Evolutionary conservation across 2,888 invertebrate genomes (phyloP), one percentile per base, ranked within the genome.

Genomic region (Neoascia interrupta): DNA sequence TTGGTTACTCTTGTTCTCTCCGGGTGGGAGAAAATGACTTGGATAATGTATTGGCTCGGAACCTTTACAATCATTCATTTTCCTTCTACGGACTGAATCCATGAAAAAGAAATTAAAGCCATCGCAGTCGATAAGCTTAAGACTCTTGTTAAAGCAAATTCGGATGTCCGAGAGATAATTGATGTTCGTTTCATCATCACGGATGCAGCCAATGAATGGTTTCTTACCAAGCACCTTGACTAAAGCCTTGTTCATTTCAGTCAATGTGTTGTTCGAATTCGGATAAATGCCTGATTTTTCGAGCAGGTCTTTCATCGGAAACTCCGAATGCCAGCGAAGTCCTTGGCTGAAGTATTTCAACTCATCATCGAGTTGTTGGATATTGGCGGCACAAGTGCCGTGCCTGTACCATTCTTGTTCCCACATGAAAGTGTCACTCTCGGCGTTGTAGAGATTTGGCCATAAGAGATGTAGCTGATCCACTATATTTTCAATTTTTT

Each of bases 351-450:
- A 95, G 85, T 94, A 95, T 83, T 93, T 93, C 0, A 90, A 83
- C 83, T 95, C 93, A 13, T 90, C 90, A 81, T 91, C 89, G 0
- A 95, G 85, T 2, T 87, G 82, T 0, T 91, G 89, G 2, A 94
- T 81, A 3, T 87, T 81, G 0, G 91, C 90, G 1, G 95, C 94
- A 85, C 96, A 96, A 0, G 95, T 95, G 1, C 96, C 96, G 85
- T 96, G 96, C 84, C 95, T 96, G 0, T 89, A 86, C 95, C 95
- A 96, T 86, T 96, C 96, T 84, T 96, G 95, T 68, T 92, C 89
- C 6, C 91, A 90, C 82, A 92, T 88, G 15, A 28, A 49, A 15
- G 81, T 54, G 0, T 83, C 68, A 0, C 82, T 51, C 0, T 81
- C 73, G 23, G 82, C 82, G 0, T 82, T 91, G 85, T 94, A 92